These are phyloP conservation scores for Phortica magna DNA, from an alignment of 2,888 invertebrate species.

Conservation along the genomic window DNA sequence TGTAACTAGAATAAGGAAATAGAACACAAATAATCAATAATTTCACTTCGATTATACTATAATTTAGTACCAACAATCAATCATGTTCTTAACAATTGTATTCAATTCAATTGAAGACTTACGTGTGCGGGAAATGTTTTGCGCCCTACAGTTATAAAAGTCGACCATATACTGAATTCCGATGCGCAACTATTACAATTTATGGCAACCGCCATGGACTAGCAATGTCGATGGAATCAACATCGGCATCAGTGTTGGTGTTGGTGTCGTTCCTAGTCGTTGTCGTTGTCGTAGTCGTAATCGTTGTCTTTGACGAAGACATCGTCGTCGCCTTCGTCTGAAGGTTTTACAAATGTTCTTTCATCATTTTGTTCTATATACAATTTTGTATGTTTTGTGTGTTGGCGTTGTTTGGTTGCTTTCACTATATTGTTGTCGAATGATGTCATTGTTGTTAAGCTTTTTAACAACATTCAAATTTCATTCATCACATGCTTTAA, in stretches of 20 bases:
- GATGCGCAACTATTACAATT: not conserved
- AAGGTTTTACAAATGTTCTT: slow-evolving; percentile 11
- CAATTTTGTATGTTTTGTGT: slow-evolving; percentile 1
- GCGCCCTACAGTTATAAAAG: slow-evolving; percentile 24
- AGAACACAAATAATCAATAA: slow-evolving; percentile 8
- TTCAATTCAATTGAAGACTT: not conserved
- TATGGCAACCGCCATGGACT: slow-evolving; percentile 4
- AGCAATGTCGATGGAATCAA: slow-evolving; percentile 2
- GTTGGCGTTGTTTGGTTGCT: not conserved
- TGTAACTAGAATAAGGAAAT: not conserved
- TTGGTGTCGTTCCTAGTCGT: not conserved
- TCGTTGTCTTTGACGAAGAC: slow-evolving; percentile 16
- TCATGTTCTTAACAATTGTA: not conserved
- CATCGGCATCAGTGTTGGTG: slow-evolving; percentile 5
- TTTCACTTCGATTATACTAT: not conserved
- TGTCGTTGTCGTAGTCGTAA: not conserved
- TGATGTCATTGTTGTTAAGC: slow-evolving; percentile 30
- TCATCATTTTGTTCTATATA: not conserved
- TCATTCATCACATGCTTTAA: slow-evolving; percentile 9
- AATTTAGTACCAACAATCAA: not conserved
- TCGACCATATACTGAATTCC: slow-evolving; percentile 24
- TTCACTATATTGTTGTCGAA: slow-evolving; percentile 1
- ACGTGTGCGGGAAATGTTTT: not conserved
- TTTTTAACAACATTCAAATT: slow-evolving; percentile 3
- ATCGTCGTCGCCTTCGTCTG: not conserved